Evolutionary conservation across 35 echinoderm and acorn worm species (phyloP), one percentile per base, ranked within the genome.

Genomic region (Apostichopus californicus): DNA sequence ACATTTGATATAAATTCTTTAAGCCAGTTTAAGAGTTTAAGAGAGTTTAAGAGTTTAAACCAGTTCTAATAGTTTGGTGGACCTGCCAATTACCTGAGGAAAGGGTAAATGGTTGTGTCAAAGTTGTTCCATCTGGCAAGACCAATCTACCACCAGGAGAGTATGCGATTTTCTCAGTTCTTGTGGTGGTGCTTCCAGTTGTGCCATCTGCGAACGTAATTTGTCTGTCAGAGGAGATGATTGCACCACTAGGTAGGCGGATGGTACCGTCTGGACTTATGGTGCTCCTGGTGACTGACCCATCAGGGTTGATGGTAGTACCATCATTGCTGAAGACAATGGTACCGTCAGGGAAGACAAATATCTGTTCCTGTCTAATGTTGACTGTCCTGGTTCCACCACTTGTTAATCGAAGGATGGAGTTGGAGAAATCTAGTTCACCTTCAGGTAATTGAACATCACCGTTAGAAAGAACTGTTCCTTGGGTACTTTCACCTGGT

Each of bases 261-360:
- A 90, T 75, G 73, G 25, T 75, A 46, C 88, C 88, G 56, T 90
- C 71, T 11, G 66, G 65, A 55, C 5, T 22, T 6, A 11, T 46
- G 3, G 23, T 11, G 10, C 88, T 56, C 73, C 58, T 75, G 54
- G 52, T 75, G 24, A 90, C 88, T 57, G 68, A 55, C 6, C 88
- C 88, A 24, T 90, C 88, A 77, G 88, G 66, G n/a, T 90, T 90
- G 34, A 90, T 56, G 10, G 73, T 78, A 6, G 73, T 90, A 14
- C 88, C 88, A 78, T 90, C 73, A 77, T 28, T 55, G 14, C 68
- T 12, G 15, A 90, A 90, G 13, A 90, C 70, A 24, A 90, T 77
- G 24, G 22, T 75, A 7, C 88, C 88, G 56, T 90, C 65, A 14
- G 88, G 68, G 24, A 90, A 56, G 3, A 55, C 73, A 46, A 15